phyloP scores from a whole-genome alignment of 2,797 vertebrate species.

The Xiphorhynchus erythropygius region DNA sequence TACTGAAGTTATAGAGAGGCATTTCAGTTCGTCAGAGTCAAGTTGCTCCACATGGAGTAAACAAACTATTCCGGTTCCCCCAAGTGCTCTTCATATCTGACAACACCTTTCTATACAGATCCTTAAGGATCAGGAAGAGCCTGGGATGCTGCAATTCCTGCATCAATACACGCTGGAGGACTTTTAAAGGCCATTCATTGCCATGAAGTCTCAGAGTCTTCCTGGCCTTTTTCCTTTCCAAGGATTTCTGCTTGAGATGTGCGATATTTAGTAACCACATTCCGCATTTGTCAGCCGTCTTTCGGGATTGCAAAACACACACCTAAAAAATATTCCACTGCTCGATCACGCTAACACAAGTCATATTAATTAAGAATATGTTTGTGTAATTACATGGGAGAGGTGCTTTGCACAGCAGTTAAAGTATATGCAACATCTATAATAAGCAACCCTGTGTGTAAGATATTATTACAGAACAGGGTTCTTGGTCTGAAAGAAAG shows the following conservation, averaged over 20 bases:
- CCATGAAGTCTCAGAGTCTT: background rate
- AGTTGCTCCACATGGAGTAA: background rate
- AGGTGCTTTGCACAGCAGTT: constrained; percentile 64
- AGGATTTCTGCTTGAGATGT: constrained; percentile 6
- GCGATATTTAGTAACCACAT: background rate
- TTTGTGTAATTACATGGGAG: constrained; percentile 72
- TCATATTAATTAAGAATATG: constrained; percentile 61
- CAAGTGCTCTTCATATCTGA: background rate
- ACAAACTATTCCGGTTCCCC: background rate
- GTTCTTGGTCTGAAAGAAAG: constrained; percentile 49
- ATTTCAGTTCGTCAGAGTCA: background rate
- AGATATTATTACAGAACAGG: constrained; percentile 57
- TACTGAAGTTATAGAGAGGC: background rate
- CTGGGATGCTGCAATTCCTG: background rate
- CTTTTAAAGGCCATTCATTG: background rate
- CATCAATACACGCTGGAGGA: background rate
- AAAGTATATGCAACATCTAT: constrained; percentile 53
- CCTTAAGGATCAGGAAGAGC: background rate
- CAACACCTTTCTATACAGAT: background rate
- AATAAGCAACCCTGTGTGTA: constrained; percentile 47
- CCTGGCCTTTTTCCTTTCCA: background rate
- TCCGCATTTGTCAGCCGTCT: constrained; percentile 22
- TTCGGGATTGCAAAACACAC: constrained; percentile 55
- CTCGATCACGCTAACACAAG: constrained; percentile 62
- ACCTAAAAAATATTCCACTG: constrained; percentile 46